A percentile compares a stretch with the other conserved stretches of the same genome.
These are phyloP conservation scores for Tolypeutes matacus DNA, from an alignment of 2,797 vertebrate genomes.

Conservation along the genomic window DNA sequence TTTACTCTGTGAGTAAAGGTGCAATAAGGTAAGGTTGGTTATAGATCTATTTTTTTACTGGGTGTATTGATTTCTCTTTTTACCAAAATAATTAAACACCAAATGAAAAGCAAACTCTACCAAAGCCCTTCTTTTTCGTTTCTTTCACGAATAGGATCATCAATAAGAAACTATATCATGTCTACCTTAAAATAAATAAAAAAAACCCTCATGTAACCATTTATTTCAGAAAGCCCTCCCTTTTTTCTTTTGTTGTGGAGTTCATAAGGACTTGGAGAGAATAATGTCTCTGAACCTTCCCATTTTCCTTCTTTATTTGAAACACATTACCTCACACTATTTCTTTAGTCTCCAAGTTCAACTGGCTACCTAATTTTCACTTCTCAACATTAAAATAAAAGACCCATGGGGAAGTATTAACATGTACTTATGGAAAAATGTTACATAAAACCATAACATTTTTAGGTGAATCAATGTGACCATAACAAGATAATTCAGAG, in stretches of 20 bases:
- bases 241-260: background rate
- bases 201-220: background rate
- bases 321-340: constrained; percentile 42
- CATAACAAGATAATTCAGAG: constrained; percentile 58
- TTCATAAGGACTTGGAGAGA: background rate
- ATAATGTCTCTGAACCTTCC: background rate
- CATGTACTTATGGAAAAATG: background rate
- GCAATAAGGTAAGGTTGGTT: background rate
- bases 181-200: constrained; percentile 48
- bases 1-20: background rate
- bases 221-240: background rate
- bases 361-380: constrained; percentile 5
- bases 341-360: constrained; percentile 40
- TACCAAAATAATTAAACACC: background rate
- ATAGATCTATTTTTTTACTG: background rate
- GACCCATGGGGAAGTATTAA: constrained; percentile 23
- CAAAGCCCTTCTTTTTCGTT: background rate
- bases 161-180: background rate
- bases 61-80: background rate
- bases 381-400: constrained; percentile 34
- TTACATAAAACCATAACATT: background rate
- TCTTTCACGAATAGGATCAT: constrained; percentile 7
- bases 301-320: constrained; percentile 44
- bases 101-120: background rate
- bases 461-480: background rate